Conservation (phyloP, 1,140 invertebrate genomes). For the Leptonema lineaticorne region DNA sequence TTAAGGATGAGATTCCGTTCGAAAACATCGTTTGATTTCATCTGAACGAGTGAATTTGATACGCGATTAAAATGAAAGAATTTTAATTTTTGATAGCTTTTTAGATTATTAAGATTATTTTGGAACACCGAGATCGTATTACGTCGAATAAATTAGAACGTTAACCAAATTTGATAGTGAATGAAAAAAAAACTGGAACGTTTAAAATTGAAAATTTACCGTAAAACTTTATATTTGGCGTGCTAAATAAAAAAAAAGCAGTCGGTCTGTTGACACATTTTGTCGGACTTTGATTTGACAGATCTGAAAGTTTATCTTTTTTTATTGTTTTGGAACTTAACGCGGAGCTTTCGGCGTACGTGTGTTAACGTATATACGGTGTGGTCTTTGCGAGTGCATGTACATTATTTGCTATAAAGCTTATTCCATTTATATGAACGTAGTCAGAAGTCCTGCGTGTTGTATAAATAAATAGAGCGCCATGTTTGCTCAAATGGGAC, state of each 20-base stretch:
- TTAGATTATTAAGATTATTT: too few species aligned
- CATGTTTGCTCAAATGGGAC: slow-evolving; percentile 35
- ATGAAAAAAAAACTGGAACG: background rate
- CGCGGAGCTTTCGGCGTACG: background rate
- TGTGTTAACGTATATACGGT: background rate
- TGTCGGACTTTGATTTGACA: slow-evolving; percentile 1
- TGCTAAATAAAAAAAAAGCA: too few species aligned
- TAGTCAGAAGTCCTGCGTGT: slow-evolving; percentile 28
- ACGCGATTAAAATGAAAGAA: too few species aligned
- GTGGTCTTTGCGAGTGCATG: background rate
- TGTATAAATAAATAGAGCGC: slow-evolving; percentile 36
- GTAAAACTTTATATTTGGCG: too few species aligned
- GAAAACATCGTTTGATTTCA: too few species aligned
- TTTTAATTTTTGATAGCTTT: too few species aligned
- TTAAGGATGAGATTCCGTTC: too few species aligned
- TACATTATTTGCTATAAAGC: slow-evolving; percentile 37
- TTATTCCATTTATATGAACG: slow-evolving; percentile 41
- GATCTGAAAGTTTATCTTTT: background rate
- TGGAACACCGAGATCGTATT: background rate
- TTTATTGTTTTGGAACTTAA: background rate
- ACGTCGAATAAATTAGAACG: background rate
- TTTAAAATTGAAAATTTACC: background rate
- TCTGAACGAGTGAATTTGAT: too few species aligned
- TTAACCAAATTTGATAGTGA: too few species aligned
- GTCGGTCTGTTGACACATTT: slow-evolving; percentile 5